phyloP scores from a whole-genome alignment of 2,797 vertebrate species.

The Tympanoctomys barrerae region DNA sequence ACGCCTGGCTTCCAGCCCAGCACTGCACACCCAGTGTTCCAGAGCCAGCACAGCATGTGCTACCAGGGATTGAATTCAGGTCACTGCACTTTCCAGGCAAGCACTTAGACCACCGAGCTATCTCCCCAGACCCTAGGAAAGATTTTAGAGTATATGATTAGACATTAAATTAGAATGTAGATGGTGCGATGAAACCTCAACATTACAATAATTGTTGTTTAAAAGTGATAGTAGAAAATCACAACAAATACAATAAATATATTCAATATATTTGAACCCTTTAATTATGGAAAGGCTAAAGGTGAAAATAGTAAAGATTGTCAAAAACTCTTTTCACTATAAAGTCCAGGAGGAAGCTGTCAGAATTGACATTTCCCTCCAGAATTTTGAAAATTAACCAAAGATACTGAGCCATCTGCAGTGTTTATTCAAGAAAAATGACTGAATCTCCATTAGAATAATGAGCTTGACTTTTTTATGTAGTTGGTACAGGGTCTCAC shows the following conservation, averaged over 20 bases:
- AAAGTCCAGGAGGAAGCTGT: background rate
- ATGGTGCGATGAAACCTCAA: background rate
- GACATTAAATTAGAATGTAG: background rate
- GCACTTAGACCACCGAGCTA: too few species aligned
- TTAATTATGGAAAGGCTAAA: background rate
- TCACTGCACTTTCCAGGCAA: too few species aligned
- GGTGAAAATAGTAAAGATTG: background rate
- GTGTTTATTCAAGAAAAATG: background rate
- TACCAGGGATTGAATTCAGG: too few species aligned
- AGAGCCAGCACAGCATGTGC: too few species aligned
- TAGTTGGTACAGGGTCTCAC: too few species aligned
- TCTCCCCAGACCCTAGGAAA: too few species aligned
- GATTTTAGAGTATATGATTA: background rate
- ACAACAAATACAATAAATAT: background rate
- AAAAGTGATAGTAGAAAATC: background rate
- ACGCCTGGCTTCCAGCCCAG: too few species aligned
- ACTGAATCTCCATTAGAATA: background rate
- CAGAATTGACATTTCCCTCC: background rate
- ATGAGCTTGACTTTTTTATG: background rate
- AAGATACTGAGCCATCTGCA: background rate
- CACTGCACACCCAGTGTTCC: too few species aligned
- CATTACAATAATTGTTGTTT: constrained; percentile 2
- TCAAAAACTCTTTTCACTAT: background rate
- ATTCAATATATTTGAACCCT: background rate
- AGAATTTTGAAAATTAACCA: background rate